Base-by-base conservation (phyloP, 2,797 vertebrate genomes). In the Gallirallus australis region DNA sequence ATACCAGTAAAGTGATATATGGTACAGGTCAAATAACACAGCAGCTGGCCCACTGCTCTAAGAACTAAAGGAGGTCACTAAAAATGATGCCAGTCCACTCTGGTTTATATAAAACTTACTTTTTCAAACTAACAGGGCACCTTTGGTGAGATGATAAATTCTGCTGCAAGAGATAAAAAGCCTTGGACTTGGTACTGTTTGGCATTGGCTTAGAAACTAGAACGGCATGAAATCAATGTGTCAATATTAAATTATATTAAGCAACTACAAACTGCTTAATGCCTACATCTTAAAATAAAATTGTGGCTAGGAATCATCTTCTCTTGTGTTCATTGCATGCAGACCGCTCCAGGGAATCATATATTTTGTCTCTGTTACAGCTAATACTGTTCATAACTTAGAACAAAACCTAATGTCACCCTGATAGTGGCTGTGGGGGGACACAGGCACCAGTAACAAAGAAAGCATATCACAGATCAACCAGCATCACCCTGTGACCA, bases 241-340 rank as follows among this genome's bases (percentile, higher is more conserved):
- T 91, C 82, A 91, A 90, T 88, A 88, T 71, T 75, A 80, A 66
- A 96, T 45, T 39, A 76, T 91, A 90, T 83, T 69, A 88, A 68
- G 50, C 72, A 91, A 81, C 37, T 90, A 59, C 54, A 91, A 69
- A 50, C 77, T 90, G 82, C 69, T 65, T 83, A 81, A 88, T 33
- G 35, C 76, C 75, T 78, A 87, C n/a, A 20, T 83, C 53, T 88
- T 75, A 56, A 82, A 95, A 86, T 20, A 64, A 45, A 68, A 64
- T 19, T 56, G 12, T 42, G 60, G 88, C 75, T 23, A 71, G 28
- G 45, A 65, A 72, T 71, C 21, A 65, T 45, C n/a, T 77, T 52
- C 30, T 66, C 25, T 61, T 15, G 31, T 35, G 53, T 45, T 18
- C 31, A 19, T 14, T 60, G 23, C 37, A 27, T 33, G n/a, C 1